Percentiles rank a stretch among this genome's conserved stretches.
phyloP scores from a whole-genome alignment of 1,140 invertebrate genomes.

The Euura lappo region DNA sequence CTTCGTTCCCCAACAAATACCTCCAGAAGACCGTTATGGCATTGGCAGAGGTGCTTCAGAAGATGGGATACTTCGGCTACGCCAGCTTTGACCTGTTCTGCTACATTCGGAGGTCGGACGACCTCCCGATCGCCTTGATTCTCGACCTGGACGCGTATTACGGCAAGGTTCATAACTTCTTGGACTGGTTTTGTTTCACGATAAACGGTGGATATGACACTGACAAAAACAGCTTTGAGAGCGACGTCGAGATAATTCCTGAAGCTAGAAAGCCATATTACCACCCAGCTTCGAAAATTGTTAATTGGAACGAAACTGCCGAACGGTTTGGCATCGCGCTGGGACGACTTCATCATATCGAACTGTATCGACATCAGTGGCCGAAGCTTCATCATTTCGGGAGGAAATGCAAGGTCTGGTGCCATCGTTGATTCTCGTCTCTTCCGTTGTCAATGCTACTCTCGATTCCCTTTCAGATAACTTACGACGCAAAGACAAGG shows the following conservation, averaged over 20 bases:
- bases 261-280: slow-evolving; percentile 17
- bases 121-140: slow-evolving; percentile 16
- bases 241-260: not conserved
- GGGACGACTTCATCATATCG: slow-evolving; percentile 20
- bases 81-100: slow-evolving; percentile 27
- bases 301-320: slow-evolving; percentile 26
- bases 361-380: slow-evolving; percentile 24
- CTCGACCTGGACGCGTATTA: slow-evolving; percentile 26
- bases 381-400: slow-evolving; percentile 13
- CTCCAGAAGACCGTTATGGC: slow-evolving; percentile 18
- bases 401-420: slow-evolving; percentile 18
- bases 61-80: slow-evolving; percentile 32
- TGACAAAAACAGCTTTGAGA: not conserved
- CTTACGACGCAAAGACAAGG: slow-evolving; percentile 18
- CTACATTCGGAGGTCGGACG: slow-evolving; percentile 11
- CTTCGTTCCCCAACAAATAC: slow-evolving; percentile 14
- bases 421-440: not conserved
- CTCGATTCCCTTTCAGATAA: slow-evolving; percentile 22
- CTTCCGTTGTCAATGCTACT: not conserved
- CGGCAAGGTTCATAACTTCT: slow-evolving; percentile 21
- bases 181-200: slow-evolving; percentile 31
- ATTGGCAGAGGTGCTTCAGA: slow-evolving; percentile 21
- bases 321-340: slow-evolving; percentile 25
- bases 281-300: slow-evolving; percentile 8
- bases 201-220: slow-evolving; percentile 22